Evolutionary conservation across 2,797 vertebrate species (phyloP), one percentile per base, ranked within the genome.

Genomic region (Melanotaenia maccullochi): DNA sequence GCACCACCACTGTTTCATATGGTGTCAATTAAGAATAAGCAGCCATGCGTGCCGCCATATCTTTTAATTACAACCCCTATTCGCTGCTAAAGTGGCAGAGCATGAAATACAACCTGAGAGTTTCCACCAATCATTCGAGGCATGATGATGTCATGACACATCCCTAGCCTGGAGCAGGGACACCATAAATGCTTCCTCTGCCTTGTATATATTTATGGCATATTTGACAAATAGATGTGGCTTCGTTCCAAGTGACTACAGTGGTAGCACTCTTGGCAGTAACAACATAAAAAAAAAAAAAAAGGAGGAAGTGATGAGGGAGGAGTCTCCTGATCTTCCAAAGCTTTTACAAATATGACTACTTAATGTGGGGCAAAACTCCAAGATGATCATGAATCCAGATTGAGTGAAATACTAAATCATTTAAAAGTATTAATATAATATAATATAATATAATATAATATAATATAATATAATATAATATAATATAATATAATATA

Each of bases 121-220:
- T 71, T 85, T 87, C 86, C 73, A 90, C 86, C 86, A 90, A 87
- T 91, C 86, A 93, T 85, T 68, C 2, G 58, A 73, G 69, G 74
- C 76, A 71, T 90, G 86, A 93, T 91, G 92, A 94, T 93, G 90
- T 93, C 92, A 91, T 92, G 89, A 89, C 88, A 89, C 80, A 81
- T 82, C 76, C 49, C 71, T 74, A 68, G 85, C 85, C 89, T 83
- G 30, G 68, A 72, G 83, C 82, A 71, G 79, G 68, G 77, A 81
- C 76, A 65, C 76, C 79, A 84, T 89, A 89, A 90, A 90, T 67
- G 82, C 63, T 69, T 87, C 83, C 62, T 63, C 81, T 79, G 87
- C 70, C 86, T 83, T 88, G 85, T 91, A 85, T 88, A 87, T 92
- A 91, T 94, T 94, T 93, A 94, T 84, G 83, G 86, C 79, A 76